These are phyloP conservation scores for Fregata magnificens DNA, from an alignment of 2,113 vertebrate species.

Conservation along the genomic window DNA sequence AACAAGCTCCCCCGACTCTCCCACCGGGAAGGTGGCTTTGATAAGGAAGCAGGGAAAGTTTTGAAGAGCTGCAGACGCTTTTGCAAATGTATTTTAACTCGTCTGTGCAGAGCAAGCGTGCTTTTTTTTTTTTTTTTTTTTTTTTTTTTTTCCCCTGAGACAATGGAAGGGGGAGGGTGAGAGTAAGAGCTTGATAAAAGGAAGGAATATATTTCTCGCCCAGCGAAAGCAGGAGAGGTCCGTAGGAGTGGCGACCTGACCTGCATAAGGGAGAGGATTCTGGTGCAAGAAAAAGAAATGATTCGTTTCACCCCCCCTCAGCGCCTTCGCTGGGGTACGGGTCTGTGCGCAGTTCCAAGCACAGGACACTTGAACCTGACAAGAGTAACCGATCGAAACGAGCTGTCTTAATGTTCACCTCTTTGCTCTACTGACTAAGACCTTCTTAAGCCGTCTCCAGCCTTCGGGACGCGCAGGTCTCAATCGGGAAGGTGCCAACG, in stretches of 20 bases:
- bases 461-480: not conserved
- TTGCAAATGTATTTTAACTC: not conserved
- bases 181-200: not conserved
- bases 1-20: not conserved
- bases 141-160: not conserved
- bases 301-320: not conserved
- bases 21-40: not conserved
- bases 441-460: not conserved
- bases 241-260: not conserved
- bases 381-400: not conserved
- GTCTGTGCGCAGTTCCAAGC: not conserved
- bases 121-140: too few relatives aligned
- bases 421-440: not conserved
- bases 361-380: not conserved
- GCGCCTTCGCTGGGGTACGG: not conserved
- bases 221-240: not conserved
- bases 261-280: not conserved
- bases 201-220: not conserved
- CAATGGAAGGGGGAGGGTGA: not conserved
- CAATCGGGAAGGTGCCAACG: not conserved
- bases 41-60: constrained; percentile 8
- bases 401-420: not conserved
- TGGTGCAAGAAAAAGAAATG: not conserved
- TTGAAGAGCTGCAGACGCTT: not conserved
- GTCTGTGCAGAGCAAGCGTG: not conserved